Percentiles rank a stretch among this genome's conserved stretches.
phyloP scores from a whole-genome alignment of 2,113 vertebrate genomes.

The Dipodomys ordii region DNA sequence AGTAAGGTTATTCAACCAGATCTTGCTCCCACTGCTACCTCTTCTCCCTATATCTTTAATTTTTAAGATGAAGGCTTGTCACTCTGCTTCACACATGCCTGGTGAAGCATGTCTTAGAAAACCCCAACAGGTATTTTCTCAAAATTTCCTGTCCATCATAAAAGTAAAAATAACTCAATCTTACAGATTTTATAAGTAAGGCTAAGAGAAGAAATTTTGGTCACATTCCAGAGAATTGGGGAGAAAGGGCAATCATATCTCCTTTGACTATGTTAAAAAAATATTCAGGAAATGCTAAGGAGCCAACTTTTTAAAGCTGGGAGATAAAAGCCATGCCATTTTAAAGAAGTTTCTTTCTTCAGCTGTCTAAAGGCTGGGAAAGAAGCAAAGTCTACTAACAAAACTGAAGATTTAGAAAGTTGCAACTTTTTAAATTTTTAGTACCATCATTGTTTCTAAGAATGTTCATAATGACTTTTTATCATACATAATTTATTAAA shows the following conservation, averaged over 20 bases:
- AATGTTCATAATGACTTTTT: too few species aligned
- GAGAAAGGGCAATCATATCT: neutral
- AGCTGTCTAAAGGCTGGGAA: neutral
- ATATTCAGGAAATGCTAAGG: neutral
- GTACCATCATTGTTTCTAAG: too few species aligned
- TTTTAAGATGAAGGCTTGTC: constrained; percentile 15
- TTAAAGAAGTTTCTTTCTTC: neutral
- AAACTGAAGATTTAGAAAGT: constrained; percentile 14
- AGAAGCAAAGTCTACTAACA: neutral
- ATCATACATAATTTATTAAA: too few species aligned
- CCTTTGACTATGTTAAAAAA: neutral
- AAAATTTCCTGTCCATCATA: constrained; percentile 52
- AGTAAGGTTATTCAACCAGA: neutral
- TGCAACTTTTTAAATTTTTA: too few species aligned
- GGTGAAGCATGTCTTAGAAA: constrained; percentile 29
- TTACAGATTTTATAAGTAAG: constrained; percentile 12
- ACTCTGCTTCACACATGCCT: neutral
- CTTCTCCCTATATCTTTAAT: neutral
- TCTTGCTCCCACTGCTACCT: neutral
- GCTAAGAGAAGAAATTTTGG: neutral
- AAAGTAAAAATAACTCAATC: constrained; percentile 48
- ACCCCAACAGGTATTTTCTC: constrained; percentile 39
- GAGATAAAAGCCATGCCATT: neutral
- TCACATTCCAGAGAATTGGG: neutral
- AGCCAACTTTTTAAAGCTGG: neutral